A percentile compares a stretch with the other conserved stretches of the same genome.
Evolutionary conservation across 2,113 vertebrate species (phyloP).

Genomic region (Jacana jacana): DNA sequence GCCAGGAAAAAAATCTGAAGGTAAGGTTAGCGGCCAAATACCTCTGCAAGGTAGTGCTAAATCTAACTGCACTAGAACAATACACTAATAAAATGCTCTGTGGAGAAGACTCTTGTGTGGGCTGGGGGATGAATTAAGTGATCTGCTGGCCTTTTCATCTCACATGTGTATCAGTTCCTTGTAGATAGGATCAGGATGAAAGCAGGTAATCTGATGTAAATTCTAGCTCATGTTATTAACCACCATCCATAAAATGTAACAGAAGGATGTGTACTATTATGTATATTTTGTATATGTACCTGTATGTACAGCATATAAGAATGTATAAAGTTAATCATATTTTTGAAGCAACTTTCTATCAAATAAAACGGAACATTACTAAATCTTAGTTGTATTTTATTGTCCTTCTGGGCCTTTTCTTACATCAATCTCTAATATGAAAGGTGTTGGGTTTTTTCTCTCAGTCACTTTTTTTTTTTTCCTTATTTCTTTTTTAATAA

Average conservation of each 20-base stretch:
- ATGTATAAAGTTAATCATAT: conserved; percentile 55
- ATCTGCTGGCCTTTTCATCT: neutral
- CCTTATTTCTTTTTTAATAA: neutral
- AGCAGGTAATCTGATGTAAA: neutral
- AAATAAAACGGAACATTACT: conserved; percentile 53
- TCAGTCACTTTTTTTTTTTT: rapidly evolving
- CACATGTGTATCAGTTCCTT: neutral
- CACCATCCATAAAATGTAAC: neutral
- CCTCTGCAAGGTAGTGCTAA: neutral
- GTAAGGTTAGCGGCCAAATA: neutral
- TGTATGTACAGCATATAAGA: conserved; percentile 48
- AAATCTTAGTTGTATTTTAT: neutral
- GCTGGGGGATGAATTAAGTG: neutral
- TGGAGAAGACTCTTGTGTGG: neutral
- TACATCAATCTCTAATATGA: neutral
- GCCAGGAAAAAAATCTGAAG: neutral
- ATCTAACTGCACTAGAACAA: neutral
- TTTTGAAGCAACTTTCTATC: conserved; percentile 58
- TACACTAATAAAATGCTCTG: neutral
- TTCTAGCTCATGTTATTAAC: neutral
- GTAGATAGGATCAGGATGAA: neutral
- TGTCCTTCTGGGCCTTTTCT: neutral
- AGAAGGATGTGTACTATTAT: neutral
- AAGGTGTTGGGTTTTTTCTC: neutral
- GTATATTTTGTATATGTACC: conserved; percentile 51